Conservation (phyloP, 2,888 invertebrate species). For the Smittia sp. region DNA sequence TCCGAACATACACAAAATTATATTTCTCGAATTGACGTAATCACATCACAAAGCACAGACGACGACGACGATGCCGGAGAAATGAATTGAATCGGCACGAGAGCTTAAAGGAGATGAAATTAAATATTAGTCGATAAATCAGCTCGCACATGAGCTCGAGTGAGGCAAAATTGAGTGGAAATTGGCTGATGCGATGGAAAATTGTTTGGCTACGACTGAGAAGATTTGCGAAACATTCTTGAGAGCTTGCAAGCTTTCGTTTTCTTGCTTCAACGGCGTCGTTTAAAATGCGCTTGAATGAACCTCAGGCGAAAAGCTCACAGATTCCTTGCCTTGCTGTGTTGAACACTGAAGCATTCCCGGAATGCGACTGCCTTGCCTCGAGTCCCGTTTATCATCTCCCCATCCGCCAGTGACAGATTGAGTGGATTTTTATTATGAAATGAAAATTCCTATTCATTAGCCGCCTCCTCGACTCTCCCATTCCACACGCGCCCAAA, state of each 20-base stretch:
- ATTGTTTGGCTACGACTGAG: neutral
- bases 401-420: conserved; percentile 6
- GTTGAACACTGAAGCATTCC: neutral
- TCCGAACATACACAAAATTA: neutral
- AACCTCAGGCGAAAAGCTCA: neutral
- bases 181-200: conserved; percentile 25
- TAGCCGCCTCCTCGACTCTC: conserved; percentile 10
- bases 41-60: conserved; percentile 1
- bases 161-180: conserved; percentile 27
- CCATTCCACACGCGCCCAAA: neutral
- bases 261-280: neutral
- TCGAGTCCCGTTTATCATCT: neutral
- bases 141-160: conserved; percentile 10
- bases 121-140: conserved; percentile 39
- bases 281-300: neutral
- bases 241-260: neutral
- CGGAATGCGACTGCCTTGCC: neutral
- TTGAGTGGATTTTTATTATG: conserved; percentile 37
- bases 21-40: neutral
- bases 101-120: conserved; percentile 17
- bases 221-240: neutral
- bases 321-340: neutral
- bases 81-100: neutral
- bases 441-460: conserved; percentile 33
- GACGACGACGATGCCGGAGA: neutral